phyloP scores from a whole-genome alignment of 1,140 invertebrate genomes.

The Myzus persicae region DNA sequence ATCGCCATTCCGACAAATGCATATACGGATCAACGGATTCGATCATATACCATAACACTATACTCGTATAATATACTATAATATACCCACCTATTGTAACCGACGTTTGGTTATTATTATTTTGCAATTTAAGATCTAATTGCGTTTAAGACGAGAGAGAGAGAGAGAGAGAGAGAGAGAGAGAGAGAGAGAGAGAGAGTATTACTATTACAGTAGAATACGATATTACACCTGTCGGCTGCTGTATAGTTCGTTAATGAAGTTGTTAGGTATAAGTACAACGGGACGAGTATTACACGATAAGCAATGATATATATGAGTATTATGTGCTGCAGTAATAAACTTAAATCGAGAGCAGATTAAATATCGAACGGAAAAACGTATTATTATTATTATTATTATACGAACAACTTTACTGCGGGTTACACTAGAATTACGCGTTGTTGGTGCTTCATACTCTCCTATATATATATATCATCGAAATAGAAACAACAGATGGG shows the following conservation, averaged over 20 bases:
- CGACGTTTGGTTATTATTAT: background rate
- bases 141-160: background rate
- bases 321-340: background rate
- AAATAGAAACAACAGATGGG: background rate
- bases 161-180: too few relatives aligned
- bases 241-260: background rate
- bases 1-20: background rate
- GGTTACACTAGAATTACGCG: background rate
- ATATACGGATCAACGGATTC: background rate
- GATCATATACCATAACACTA: background rate
- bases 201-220: background rate
- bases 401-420: background rate
- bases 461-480: too few relatives aligned
- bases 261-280: background rate
- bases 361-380: background rate
- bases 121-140: background rate
- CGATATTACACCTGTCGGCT: background rate
- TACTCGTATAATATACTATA: too few relatives aligned
- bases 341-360: background rate
- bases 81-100: background rate
- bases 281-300: too few relatives aligned
- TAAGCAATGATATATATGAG: background rate
- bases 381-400: background rate
- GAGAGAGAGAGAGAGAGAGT: background rate
- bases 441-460: too few relatives aligned